Conservation (phyloP, 35 echinoderm and acorn worm genomes). For the Stichopus chloronotus region DNA sequence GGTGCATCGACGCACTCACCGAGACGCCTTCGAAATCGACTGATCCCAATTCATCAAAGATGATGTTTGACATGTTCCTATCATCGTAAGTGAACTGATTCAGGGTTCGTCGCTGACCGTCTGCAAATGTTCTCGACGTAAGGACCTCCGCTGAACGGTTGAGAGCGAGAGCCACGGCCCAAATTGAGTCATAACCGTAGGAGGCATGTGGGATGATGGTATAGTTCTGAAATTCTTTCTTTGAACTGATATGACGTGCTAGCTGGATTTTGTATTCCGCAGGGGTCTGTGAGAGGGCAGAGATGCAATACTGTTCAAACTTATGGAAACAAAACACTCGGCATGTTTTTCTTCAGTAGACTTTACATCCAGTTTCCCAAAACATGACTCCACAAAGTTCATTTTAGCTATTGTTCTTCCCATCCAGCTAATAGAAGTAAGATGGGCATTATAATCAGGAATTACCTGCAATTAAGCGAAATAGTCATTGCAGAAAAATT, state of each 20-base stretch:
- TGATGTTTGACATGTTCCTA: constrained; percentile 32
- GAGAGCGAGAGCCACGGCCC: constrained; percentile 76
- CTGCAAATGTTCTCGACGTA: background rate
- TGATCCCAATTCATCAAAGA: constrained; percentile 32
- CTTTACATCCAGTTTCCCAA: background rate
- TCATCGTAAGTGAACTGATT: constrained; percentile 69
- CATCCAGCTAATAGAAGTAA: no score
- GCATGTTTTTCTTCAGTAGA: background rate
- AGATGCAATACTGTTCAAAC: background rate
- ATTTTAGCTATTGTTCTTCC: no score
- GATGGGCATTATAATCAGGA: no score
- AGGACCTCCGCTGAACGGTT: constrained; percentile 5
- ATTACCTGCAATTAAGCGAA: no score
- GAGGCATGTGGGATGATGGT: constrained; percentile 40
- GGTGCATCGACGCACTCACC: constrained; percentile 35
- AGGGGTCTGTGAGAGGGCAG: background rate
- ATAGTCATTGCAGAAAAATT: no score
- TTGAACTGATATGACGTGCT: background rate
- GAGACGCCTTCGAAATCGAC: constrained; percentile 67
- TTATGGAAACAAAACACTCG: background rate
- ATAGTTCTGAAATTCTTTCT: background rate
- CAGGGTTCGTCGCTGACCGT: background rate
- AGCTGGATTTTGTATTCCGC: background rate
- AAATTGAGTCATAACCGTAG: constrained; percentile 82
- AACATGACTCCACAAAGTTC: no score